Evolutionary conservation across 2,113 vertebrate genomes (phyloP).

Genomic region (Pedionomus torquatus): DNA sequence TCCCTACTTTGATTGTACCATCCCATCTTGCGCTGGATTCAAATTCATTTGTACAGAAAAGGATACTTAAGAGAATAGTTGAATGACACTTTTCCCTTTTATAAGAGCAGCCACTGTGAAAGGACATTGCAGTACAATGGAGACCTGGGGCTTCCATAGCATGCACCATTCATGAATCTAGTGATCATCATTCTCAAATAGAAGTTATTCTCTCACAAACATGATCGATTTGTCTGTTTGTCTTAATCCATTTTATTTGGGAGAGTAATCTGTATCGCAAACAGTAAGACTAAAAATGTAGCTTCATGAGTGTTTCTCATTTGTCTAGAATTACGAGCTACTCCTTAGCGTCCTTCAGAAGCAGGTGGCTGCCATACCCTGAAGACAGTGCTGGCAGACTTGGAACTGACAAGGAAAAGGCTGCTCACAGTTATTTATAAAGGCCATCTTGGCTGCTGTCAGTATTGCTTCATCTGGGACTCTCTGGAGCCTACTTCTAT

Average conservation of each 20-base stretch:
- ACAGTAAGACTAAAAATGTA: background rate
- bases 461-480: conserved; percentile 20
- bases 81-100: background rate
- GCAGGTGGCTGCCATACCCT: background rate
- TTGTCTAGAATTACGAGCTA: background rate
- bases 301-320: background rate
- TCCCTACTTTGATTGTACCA: background rate
- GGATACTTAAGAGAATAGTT: background rate
- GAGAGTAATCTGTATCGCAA: background rate
- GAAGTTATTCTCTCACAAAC: background rate
- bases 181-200: background rate
- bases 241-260: background rate
- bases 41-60: background rate
- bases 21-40: background rate
- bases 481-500: conserved; percentile 53
- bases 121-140: background rate
- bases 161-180: fast-evolving
- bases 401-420: background rate
- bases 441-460: conserved; percentile 12
- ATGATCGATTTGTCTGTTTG: background rate
- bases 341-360: background rate
- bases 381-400: background rate
- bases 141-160: background rate
- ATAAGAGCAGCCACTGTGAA: background rate
- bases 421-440: background rate